phyloP scores from a whole-genome alignment of 2,888 invertebrate species.

The Acanthococcus lagerstroemiae region DNA sequence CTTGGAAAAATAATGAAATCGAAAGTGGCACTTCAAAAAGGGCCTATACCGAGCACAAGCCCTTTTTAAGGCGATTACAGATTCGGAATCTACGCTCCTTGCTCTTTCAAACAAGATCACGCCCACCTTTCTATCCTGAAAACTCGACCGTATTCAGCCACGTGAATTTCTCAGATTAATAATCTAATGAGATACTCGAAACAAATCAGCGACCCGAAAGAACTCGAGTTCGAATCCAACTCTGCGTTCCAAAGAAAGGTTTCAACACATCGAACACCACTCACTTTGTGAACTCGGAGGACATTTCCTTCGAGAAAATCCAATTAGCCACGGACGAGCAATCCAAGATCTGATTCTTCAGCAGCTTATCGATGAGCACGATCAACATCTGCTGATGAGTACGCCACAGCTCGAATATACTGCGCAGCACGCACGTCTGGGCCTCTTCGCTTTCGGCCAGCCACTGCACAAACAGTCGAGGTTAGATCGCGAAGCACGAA shows the following conservation, averaged over 20 bases:
- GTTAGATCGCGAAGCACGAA: background rate
- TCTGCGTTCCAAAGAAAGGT: no score
- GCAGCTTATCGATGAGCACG: constrained; percentile 89
- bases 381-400: constrained; percentile 95
- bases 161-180: no score
- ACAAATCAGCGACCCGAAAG: no score
- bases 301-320: constrained; percentile 94
- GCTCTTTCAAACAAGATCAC: no score
- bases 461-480: constrained; percentile 48
- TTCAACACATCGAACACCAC: constrained; percentile 34
- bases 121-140: no score
- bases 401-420: constrained; percentile 91
- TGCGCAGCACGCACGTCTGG: constrained; percentile 83
- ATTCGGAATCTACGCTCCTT: background rate
- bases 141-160: no score
- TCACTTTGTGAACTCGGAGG: constrained; percentile 70
- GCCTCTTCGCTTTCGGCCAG: constrained; percentile 90
- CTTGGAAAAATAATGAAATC: background rate
- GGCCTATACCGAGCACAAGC: background rate
- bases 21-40: background rate
- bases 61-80: background rate
- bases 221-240: no score
- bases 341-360: constrained; percentile 94
- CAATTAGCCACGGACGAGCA: constrained; percentile 95
- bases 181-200: no score